Evolutionary conservation across 2,797 vertebrate genomes (phyloP).

Genomic region (Moxostoma hubbsi): DNA sequence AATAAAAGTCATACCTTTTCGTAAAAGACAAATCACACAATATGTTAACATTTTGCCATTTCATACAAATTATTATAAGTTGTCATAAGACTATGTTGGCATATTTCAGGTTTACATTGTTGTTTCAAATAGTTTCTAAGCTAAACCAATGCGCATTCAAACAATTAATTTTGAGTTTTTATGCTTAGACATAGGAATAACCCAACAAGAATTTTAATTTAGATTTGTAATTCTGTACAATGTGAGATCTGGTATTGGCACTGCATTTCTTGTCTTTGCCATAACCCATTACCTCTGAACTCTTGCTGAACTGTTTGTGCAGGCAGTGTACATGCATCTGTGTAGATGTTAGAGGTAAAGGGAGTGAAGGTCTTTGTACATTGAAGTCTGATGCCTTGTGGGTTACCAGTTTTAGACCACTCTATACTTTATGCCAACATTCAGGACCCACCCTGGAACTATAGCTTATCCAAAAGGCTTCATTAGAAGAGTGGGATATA

Average conservation of each 20-base stretch:
- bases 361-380: slow-evolving; percentile 52
- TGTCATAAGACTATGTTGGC: too few relatives aligned
- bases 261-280: slow-evolving; percentile 31
- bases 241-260: neutral
- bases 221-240: neutral
- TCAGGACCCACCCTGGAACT: slow-evolving; percentile 13
- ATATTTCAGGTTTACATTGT: neutral
- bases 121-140: neutral
- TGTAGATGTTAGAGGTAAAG: slow-evolving; percentile 48
- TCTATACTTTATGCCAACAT: slow-evolving; percentile 37
- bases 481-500: slow-evolving; percentile 1
- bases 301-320: slow-evolving; percentile 4
- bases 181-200: neutral
- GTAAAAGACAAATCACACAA: too few relatives aligned
- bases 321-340: slow-evolving; percentile 1
- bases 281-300: slow-evolving; percentile 42
- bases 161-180: neutral
- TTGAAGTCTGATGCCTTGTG: slow-evolving; percentile 62
- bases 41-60: too few relatives aligned
- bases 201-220: neutral
- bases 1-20: too few relatives aligned
- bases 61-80: too few relatives aligned
- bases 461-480: slow-evolving; percentile 19
- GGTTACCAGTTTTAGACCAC: slow-evolving; percentile 51
- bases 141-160: neutral